Conservation (phyloP, 1,140 invertebrate species). For the Caerostris extrusa region DNA sequence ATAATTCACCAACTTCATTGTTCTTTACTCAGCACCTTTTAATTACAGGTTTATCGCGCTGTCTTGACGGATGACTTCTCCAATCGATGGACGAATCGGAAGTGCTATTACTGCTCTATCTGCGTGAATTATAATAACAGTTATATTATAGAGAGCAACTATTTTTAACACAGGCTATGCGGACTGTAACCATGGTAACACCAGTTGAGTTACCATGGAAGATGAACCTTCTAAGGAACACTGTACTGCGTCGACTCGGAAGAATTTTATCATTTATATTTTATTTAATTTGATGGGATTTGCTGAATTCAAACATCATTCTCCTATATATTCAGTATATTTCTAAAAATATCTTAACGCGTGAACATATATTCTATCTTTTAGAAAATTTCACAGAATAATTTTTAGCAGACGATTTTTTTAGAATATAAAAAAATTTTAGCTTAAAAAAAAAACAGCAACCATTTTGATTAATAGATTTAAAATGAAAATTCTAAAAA, state of each 20-base stretch:
- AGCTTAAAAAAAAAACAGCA: no score
- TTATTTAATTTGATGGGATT: neutral
- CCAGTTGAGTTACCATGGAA: constrained; percentile 36
- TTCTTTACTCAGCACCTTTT: neutral
- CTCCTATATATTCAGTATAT: no score
- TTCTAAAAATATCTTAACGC: no score
- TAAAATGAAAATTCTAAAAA: no score
- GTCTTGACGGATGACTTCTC: neutral
- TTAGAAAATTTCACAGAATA: no score
- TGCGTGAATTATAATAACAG: constrained; percentile 22
- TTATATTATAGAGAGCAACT: constrained; percentile 47
- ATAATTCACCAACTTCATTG: neutral
- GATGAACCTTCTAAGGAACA: neutral
- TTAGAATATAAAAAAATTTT: no score
- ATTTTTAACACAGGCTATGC: constrained; percentile 26
- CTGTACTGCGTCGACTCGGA: constrained; percentile 5
- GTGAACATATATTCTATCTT: no score
- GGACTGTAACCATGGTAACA: constrained; percentile 31
- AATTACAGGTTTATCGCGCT: neutral
- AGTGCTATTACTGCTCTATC: neutral
- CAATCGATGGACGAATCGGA: neutral
- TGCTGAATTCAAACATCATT: no score
- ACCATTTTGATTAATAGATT: no score
- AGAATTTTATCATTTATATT: constrained; percentile 4
- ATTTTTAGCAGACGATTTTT: no score